Percentiles rank a stretch among this genome's conserved stretches.
Conservation (phyloP, 2,113 vertebrate species). For the Pteronura brasiliensis region DNA sequence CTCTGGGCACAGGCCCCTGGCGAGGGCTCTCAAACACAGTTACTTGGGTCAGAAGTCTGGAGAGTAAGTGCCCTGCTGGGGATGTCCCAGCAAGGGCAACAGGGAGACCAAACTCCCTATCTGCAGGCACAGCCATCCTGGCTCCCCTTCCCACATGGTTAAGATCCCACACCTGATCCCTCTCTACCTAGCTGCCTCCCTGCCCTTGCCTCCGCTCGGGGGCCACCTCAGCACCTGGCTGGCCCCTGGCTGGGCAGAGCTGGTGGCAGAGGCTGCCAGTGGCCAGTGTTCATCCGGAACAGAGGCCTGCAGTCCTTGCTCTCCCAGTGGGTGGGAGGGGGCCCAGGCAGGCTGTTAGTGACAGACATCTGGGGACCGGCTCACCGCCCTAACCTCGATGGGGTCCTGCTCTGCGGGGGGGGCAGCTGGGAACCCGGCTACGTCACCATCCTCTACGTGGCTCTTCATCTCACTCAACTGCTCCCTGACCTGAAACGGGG, state of each 20-base stretch:
- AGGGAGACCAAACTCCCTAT: not conserved
- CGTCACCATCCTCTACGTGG: conserved; percentile 82
- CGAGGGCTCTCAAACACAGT: not conserved
- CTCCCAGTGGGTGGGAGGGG: not conserved
- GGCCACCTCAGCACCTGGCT: not conserved
- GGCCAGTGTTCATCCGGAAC: not conserved
- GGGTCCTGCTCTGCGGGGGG: conserved; percentile 69
- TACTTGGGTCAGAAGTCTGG: not conserved
- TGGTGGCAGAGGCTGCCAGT: not conserved
- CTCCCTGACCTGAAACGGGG: conserved; percentile 90
- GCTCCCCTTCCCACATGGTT: not conserved
- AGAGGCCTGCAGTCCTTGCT: not conserved
- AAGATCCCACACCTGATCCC: not conserved
- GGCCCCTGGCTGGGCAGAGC: too few relatives aligned
- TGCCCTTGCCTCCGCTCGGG: not conserved
- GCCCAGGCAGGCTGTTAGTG: not conserved
- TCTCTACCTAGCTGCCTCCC: not conserved
- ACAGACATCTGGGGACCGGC: not conserved
- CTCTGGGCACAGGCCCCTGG: not conserved
- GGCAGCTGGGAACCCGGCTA: conserved; percentile 77
- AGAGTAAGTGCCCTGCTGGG: not conserved
- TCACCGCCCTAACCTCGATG: conserved; percentile 85
- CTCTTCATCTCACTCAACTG: conserved; percentile 88
- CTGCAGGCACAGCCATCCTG: fast-evolving
- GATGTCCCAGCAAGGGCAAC: not conserved